Evolutionary conservation across 2,113 vertebrate species (phyloP).

Genomic region (Orcinus orca): DNA sequence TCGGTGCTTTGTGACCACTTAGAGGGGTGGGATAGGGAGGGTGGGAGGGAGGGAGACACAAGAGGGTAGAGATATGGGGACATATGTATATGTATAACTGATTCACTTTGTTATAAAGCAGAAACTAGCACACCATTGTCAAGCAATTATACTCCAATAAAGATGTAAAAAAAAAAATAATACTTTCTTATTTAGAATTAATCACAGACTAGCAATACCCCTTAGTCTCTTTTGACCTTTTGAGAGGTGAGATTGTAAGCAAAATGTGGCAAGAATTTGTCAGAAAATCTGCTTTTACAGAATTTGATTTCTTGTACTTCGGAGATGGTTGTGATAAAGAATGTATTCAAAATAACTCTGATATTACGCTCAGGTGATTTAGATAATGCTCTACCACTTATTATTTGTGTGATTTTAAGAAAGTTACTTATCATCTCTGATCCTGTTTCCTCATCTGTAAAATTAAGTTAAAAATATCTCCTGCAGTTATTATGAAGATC

Average conservation of each 20-base stretch:
- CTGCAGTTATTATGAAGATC: not conserved
- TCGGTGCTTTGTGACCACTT: too few relatives aligned
- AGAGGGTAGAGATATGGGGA: too few relatives aligned
- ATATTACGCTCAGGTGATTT: not conserved
- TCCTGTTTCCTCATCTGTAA: not conserved
- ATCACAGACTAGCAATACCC: not conserved
- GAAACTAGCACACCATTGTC: too few relatives aligned
- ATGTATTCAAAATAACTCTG: not conserved
- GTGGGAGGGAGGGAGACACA: too few relatives aligned
- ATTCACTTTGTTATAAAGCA: too few relatives aligned
- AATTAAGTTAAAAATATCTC: not conserved
- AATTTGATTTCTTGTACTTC: not conserved
- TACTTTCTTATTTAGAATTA: conserved; percentile 46
- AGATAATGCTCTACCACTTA: not conserved
- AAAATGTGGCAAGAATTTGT: conserved; percentile 30
- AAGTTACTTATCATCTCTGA: not conserved
- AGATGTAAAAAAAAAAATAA: not conserved
- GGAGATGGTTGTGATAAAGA: not conserved
- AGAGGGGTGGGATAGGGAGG: too few relatives aligned
- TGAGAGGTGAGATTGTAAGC: not conserved
- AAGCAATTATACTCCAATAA: too few relatives aligned
- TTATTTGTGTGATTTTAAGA: not conserved
- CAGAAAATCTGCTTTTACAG: not conserved
- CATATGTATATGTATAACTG: too few relatives aligned
- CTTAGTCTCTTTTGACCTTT: conserved; percentile 34